Evolutionary conservation across 2,113 vertebrate genomes (phyloP), one percentile per base, ranked within the genome.

Genomic region (Mormyrus iriodes): DNA sequence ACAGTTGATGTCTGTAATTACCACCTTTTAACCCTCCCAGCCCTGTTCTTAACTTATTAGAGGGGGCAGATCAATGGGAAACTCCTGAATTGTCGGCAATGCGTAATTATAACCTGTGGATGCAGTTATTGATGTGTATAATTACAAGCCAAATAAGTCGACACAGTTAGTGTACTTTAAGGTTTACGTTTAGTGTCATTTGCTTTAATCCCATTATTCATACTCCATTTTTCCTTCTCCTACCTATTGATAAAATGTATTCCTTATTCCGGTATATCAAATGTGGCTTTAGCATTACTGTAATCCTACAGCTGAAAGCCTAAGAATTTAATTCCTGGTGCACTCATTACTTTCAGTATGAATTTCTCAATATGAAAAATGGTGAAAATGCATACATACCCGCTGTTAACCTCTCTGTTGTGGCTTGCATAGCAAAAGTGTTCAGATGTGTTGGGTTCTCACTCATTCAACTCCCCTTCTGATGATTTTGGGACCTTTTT

Each of bases 31-130:
- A 49, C 42, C 44, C 44, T 85, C 46, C 35, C 73, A 39, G 82
- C 44, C 24, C 46, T 42, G 21, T 84, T 84, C 39, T 48, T 46
- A 85, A 49, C 9, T 9, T 85, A 85, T 49, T 46, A 12, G 9
- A 85, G 46, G 21, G n/a, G 12, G 44, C 24, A 27, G 83, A 85
- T 85, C 83, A 85, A 85, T 85, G 44, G 44, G 44, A 27, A 51
- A 17, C 24, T 15, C 4, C 19, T n/a, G 21, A n/a, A 51, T 48
- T 85, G 46, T 85, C 13, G 21, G 44, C n/a, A 24, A 46, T n/a
- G 48, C 83, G 4, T 51, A 85, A 49, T 85, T 85, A 48, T 85
- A 85, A 85, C 83, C 83, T 85, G 83, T 51, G 83, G 48, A 51
- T 85, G 48, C 1, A 51, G 44, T 48, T 85, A 48, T 51, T 51